Evolutionary conservation across 2,888 invertebrate genomes (phyloP), one percentile per base, ranked within the genome.

Genomic region (Megamerina dolium): DNA sequence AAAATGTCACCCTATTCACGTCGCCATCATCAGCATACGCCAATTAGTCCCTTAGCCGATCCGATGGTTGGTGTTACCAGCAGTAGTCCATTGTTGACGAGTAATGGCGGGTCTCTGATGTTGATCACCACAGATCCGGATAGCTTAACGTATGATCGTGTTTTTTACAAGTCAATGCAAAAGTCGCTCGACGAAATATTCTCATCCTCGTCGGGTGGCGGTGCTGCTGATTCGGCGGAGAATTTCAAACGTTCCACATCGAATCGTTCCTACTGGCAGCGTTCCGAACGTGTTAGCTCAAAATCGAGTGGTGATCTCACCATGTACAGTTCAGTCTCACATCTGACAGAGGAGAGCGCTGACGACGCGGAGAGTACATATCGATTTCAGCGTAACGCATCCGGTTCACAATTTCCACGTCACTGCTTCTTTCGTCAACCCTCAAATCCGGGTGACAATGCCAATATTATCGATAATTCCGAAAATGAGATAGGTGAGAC

Each of bases 231-330:
- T 9, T 27, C 39, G 2, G 31, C 42, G 8, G 16, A 20, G 16
- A 26, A n/a, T 34, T 48, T 48, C 23, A 31, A 27, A 13, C 45
- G 43, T 18, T 41, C 44, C 9, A 29, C 43, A 9, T 42, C 43
- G 3, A 53, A 46, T 38, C 53, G 56, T 31, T 37, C 44, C 16
- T 54, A 54, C 29, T 59, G 61, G 54, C 56, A 58, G 32, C 58
- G 63, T 35, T 41, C 59, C 2, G 64, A 70, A 33, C 54, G 52
- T 1, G 58, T 66, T 1, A 70, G 63, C 50, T 71, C 71, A 6
- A 72, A 71, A 41, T 71, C 71, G 1, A 71, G 71, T 39, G 68
- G 66, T 2, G 71, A 71, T 50, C 55, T 71, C 4, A 69, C 70
- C 41, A 68, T 67, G 66, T 71, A 69, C 45, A 65, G 59, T 32